Conservation (phyloP, 2,797 vertebrate genomes). For the Trachops cirrhosus region DNA sequence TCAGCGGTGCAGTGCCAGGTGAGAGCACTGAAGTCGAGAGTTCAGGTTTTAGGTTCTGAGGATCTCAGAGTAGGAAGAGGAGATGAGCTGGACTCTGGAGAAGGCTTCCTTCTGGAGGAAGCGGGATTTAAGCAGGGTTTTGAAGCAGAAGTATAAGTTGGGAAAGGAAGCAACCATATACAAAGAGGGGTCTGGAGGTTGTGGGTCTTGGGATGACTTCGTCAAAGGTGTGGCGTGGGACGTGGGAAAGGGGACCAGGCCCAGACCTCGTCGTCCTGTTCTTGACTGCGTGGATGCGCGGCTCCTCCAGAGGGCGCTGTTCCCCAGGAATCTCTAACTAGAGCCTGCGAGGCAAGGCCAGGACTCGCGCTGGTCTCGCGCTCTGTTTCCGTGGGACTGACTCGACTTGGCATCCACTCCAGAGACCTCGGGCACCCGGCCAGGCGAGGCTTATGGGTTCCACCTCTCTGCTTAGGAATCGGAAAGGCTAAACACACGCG, state of each 20-base stretch:
- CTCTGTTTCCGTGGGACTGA: background rate
- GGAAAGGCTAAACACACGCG: background rate
- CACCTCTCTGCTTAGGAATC: background rate
- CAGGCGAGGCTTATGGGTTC: background rate
- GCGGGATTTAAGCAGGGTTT: background rate
- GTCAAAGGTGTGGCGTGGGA: background rate
- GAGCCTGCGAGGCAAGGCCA: background rate
- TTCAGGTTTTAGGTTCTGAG: background rate
- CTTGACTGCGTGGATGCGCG: background rate
- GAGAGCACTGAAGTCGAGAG: background rate
- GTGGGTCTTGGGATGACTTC: background rate
- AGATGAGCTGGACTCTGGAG: background rate
- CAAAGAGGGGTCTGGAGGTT: background rate
- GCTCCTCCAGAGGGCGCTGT: slow-evolving; percentile 71
- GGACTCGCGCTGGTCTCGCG: background rate
- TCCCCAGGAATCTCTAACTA: slow-evolving; percentile 42
- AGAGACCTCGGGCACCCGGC: background rate
- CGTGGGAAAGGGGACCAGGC: background rate
- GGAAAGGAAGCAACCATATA: background rate
- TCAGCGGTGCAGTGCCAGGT: background rate
- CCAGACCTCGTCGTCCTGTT: background rate
- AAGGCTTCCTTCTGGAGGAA: background rate
- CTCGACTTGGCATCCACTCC: background rate
- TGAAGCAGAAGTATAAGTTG: background rate
- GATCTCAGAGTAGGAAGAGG: background rate